These are phyloP conservation scores for Cephonodes hylas DNA, from an alignment of 2,888 invertebrate species.

Conservation along the genomic window DNA sequence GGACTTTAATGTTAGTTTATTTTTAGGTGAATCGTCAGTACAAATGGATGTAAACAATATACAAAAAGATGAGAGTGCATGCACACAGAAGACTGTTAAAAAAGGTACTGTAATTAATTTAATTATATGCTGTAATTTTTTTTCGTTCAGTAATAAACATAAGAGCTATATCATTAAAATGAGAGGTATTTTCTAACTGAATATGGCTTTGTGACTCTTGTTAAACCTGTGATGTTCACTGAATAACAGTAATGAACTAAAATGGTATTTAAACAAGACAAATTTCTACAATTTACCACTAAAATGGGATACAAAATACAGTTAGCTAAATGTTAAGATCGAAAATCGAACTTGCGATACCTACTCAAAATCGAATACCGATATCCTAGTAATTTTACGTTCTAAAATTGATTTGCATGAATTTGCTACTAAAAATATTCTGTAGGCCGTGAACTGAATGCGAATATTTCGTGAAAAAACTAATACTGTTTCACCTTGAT, in stretches of 20 bases:
- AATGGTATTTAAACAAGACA: too few species aligned
- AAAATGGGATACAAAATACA: too few species aligned
- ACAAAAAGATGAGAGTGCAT: neutral
- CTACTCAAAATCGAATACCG: too few species aligned
- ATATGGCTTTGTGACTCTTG: too few species aligned
- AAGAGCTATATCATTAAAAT: too few species aligned
- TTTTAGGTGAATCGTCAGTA: slow-evolving; percentile 18
- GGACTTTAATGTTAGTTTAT: neutral
- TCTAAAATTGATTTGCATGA: neutral
- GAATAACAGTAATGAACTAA: too few species aligned
- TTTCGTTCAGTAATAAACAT: neutral
- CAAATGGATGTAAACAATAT: slow-evolving; percentile 6
- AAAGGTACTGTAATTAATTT: slow-evolving; percentile 25
- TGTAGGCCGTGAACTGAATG: neutral
- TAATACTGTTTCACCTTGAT: neutral
- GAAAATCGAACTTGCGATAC: too few species aligned
- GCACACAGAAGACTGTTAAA: slow-evolving; percentile 18
- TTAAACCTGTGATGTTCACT: too few species aligned
- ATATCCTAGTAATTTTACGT: neutral
- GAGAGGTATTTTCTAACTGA: too few species aligned
- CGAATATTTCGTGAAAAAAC: neutral
- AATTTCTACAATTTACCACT: too few species aligned
- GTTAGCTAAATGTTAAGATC: too few species aligned
- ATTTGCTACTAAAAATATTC: neutral
- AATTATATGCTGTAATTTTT: too few species aligned